These are phyloP conservation scores for Arion vulgaris DNA, from an alignment of 1,140 invertebrate genomes.

Conservation along the genomic window DNA sequence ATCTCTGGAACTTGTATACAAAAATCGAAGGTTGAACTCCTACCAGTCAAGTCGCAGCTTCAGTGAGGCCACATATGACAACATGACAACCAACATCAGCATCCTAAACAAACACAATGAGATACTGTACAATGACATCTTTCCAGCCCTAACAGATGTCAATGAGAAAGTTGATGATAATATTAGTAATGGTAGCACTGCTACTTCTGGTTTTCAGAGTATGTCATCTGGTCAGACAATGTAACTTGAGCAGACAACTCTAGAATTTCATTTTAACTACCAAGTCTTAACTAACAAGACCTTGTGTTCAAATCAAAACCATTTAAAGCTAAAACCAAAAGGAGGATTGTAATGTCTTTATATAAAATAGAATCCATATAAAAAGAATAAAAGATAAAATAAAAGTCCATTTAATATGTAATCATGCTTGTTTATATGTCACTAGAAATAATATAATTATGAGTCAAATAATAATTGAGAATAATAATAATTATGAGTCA, in stretches of 20 bases:
- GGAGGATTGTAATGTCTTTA: no score
- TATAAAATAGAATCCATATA: no score
- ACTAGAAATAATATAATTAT: no score
- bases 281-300: no score
- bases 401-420: no score
- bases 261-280: no score
- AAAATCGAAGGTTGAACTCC: background rate
- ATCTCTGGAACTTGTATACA: slow-evolving; percentile 9
- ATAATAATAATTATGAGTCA: no score
- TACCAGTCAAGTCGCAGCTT: background rate
- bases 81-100: background rate
- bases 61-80: background rate
- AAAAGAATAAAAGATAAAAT: no score
- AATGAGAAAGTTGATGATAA: background rate
- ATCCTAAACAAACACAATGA: background rate
- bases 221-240: slow-evolving; percentile 19
- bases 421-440: no score
- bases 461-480: no score
- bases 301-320: no score
- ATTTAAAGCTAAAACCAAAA: no score
- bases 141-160: background rate
- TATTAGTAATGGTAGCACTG: slow-evolving; percentile 1
- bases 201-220: slow-evolving; percentile 20
- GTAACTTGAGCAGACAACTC: background rate
- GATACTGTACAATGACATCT: slow-evolving; percentile 5